phyloP scores from a whole-genome alignment of 2,113 vertebrate genomes.

The Noturus placidus region DNA sequence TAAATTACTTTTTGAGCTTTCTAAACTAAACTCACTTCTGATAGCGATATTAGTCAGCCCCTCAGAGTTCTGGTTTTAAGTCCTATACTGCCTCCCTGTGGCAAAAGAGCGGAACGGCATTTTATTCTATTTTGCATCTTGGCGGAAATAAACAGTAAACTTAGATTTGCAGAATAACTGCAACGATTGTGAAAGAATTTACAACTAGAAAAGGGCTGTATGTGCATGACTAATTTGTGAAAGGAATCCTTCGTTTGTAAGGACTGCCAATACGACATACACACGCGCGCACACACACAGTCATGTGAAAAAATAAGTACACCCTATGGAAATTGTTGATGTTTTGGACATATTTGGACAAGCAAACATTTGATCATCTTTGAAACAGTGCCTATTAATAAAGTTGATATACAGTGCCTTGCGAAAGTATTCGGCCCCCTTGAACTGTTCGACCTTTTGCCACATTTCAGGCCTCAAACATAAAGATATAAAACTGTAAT shows the following conservation, averaged over 20 bases:
- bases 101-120: constrained; percentile 26
- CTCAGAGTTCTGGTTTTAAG: constrained; percentile 29
- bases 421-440: no score
- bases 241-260: neutral
- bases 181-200: neutral
- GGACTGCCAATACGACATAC: neutral
- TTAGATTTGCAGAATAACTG: neutral
- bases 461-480: no score
- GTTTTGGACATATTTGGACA: no score
- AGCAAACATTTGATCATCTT: no score
- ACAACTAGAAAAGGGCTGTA: neutral
- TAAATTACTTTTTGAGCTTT: neutral
- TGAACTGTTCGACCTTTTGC: no score
- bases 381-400: no score
- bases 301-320: no score
- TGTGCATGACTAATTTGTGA: neutral
- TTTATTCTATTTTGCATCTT: neutral
- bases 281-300: no score
- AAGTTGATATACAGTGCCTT: no score
- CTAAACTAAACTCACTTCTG: neutral
- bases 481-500: no score
- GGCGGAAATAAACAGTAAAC: neutral
- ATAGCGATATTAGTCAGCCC: neutral
- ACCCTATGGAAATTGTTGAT: no score
- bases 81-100: constrained; percentile 66